A percentile compares a stretch with the other conserved stretches of the same genome.
phyloP scores from a whole-genome alignment of 2,888 invertebrate genomes.

The Cabera pusaria region DNA sequence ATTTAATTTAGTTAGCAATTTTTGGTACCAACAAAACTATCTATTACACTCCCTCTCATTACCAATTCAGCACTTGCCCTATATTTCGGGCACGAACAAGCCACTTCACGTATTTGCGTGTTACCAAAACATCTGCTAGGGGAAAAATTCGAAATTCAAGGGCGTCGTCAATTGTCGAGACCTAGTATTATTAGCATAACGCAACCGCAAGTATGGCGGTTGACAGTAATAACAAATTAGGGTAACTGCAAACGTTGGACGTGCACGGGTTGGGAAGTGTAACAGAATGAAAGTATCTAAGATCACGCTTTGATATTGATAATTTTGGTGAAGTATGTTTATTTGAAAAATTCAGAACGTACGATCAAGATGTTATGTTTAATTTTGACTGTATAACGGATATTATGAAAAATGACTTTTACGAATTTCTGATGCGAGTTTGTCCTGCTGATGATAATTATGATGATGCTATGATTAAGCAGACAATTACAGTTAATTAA shows the following conservation, averaged over 20 bases:
- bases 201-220: conserved; percentile 57
- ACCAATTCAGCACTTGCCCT: conserved; percentile 6
- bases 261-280: conserved; percentile 2
- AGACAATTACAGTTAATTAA: too few relatives aligned
- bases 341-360: too few relatives aligned
- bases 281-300: conserved; percentile 4
- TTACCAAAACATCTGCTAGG: conserved; percentile 17
- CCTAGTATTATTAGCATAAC: conserved; percentile 62
- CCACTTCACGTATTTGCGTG: conserved; percentile 16
- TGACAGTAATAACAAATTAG: conserved; percentile 75
- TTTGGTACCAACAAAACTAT: conserved; percentile 8
- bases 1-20: too few relatives aligned
- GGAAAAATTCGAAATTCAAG: conserved; percentile 27
- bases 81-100: conserved; percentile 14
- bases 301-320: neutral
- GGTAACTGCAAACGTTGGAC: conserved; percentile 49
- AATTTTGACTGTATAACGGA: too few relatives aligned
- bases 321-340: too few relatives aligned
- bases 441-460: too few relatives aligned
- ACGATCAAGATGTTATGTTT: too few relatives aligned
- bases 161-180: conserved; percentile 40
- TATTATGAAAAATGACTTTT: too few relatives aligned
- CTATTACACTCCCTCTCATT: too few relatives aligned
- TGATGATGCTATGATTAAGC: too few relatives aligned
- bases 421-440: too few relatives aligned